Percentiles rank a stretch among this genome's conserved stretches.
phyloP scores from a whole-genome alignment of 2,797 vertebrate genomes.

The Malacoctenus gilli region DNA sequence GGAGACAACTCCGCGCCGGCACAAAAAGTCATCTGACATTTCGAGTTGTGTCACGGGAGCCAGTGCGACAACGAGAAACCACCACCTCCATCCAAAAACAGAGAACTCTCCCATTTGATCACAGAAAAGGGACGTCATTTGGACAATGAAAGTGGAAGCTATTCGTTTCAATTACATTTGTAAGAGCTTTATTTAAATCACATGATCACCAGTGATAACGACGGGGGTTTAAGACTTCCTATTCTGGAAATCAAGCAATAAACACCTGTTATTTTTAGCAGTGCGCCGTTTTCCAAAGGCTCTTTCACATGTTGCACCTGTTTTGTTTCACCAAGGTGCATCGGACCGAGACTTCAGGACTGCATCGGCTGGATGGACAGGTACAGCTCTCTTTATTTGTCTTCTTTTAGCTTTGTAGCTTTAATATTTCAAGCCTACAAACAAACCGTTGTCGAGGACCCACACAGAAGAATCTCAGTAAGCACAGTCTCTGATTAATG shows the following conservation, averaged over 20 bases:
- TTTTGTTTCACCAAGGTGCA: constrained; percentile 82
- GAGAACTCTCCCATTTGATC: no score
- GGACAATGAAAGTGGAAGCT: no score
- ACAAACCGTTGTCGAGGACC: constrained; percentile 1
- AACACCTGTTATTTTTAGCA: no score
- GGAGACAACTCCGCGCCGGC: not conserved
- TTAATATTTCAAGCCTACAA: constrained; percentile 1
- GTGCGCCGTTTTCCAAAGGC: no score
- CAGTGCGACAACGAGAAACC: no score
- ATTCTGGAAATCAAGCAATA: no score
- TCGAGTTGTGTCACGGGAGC: constrained; percentile 5
- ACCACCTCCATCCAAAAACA: no score
- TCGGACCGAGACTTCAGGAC: constrained; percentile 93
- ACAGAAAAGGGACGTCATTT: no score
- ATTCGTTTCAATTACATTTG: no score
- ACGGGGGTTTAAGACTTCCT: no score
- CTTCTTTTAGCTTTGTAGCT: constrained; percentile 6
- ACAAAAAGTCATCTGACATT: constrained; percentile 2
- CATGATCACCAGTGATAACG: no score
- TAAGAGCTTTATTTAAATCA: no score
- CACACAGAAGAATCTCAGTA: constrained; percentile 41
- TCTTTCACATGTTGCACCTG: constrained; percentile 1
- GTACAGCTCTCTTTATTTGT: constrained; percentile 82
- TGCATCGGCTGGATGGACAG: constrained; percentile 99
- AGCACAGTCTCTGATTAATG: constrained; percentile 76